phyloP scores from a whole-genome alignment of 2,797 vertebrate species.

The Enteromius mattozi region DNA sequence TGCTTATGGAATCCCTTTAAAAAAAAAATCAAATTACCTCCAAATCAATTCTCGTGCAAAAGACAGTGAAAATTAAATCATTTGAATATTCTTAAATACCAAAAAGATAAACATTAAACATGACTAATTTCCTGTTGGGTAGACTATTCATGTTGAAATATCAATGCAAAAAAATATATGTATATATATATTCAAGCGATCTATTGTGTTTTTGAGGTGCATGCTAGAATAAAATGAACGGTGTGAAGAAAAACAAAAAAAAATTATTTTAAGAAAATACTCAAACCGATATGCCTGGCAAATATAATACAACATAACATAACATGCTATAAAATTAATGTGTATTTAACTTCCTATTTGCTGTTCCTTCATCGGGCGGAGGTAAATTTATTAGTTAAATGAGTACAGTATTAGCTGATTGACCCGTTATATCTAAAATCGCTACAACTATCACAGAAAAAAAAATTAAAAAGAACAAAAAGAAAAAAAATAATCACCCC shows the following conservation, averaged over 20 bases:
- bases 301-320: constrained; percentile 36
- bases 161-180: constrained; percentile 6
- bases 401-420: constrained; percentile 46
- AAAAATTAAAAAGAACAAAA: constrained; percentile 10
- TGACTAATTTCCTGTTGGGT: background rate
- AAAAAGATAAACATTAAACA: constrained; percentile 15
- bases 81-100: background rate
- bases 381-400: constrained; percentile 43
- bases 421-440: constrained; percentile 54
- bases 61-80: background rate
- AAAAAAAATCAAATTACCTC: background rate
- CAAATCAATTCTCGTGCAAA: background rate
- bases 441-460: constrained; percentile 50
- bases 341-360: constrained; percentile 28
- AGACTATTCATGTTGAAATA: constrained; percentile 16
- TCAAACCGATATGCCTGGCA: constrained; percentile 41
- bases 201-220: constrained; percentile 7
- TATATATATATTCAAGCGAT: background rate
- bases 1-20: background rate
- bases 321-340: constrained; percentile 36
- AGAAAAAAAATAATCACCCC: background rate
- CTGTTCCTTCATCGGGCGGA: constrained; percentile 37
- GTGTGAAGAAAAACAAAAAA: constrained; percentile 1
- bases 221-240: constrained; percentile 11
- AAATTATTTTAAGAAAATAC: constrained; percentile 28